A percentile compares a stretch with the other conserved stretches of the same genome.
Evolutionary conservation across 2,797 vertebrate genomes (phyloP).

Genomic region (Chanos chanos): DNA sequence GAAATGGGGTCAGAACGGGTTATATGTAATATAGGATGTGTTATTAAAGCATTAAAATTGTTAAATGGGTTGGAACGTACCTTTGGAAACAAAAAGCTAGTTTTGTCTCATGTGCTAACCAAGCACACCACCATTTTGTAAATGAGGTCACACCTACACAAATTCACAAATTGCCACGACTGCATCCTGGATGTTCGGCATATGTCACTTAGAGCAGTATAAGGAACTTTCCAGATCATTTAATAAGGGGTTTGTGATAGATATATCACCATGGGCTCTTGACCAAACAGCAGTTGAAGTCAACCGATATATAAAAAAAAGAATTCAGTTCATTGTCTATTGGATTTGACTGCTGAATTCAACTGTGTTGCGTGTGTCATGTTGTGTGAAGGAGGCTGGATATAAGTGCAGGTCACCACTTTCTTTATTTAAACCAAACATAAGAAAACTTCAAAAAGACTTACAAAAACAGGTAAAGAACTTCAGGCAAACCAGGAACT

Average conservation of each 20-base stretch:
- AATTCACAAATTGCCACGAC: slow-evolving; percentile 5
- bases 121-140: background rate
- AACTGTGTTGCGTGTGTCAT: too few species aligned
- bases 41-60: slow-evolving; percentile 1
- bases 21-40: background rate
- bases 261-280: too few species aligned
- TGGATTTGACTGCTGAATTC: too few species aligned
- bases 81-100: background rate
- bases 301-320: too few species aligned
- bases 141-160: background rate
- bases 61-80: background rate
- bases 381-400: too few species aligned
- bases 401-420: too few species aligned
- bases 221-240: background rate
- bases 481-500: too few species aligned
- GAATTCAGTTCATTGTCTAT: too few species aligned
- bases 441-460: too few species aligned
- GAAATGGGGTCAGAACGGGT: background rate
- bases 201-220: background rate
- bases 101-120: background rate
- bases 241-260: background rate
- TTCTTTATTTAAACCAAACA: too few species aligned
- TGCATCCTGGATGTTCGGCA: background rate
- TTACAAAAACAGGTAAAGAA: too few species aligned
- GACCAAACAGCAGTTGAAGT: too few species aligned